Percentiles rank a stretch among this genome's conserved stretches.
phyloP scores from a whole-genome alignment of 2,113 vertebrate species.

The Stercorarius parasiticus region DNA sequence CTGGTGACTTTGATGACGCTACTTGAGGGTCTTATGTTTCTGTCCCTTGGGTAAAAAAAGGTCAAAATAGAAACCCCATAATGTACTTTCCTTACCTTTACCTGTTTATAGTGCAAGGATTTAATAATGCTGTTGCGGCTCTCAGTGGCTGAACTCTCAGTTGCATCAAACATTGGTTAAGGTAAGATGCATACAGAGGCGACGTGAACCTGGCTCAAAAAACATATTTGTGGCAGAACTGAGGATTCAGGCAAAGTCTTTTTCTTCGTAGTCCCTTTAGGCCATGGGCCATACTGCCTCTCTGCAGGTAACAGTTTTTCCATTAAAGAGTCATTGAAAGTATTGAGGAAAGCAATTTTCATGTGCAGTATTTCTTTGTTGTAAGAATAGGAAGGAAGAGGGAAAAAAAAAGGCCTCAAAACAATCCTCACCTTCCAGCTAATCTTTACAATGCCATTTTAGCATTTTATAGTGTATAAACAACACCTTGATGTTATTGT shows the following conservation, averaged over 20 bases:
- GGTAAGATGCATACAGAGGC: background rate
- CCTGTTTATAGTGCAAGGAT: background rate
- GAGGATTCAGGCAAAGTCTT: background rate
- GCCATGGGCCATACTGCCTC: background rate
- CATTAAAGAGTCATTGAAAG: background rate
- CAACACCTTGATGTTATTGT: conserved; percentile 58
- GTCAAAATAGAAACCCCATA: background rate
- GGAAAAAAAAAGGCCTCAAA: background rate
- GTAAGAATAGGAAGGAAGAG: background rate
- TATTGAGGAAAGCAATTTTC: background rate
- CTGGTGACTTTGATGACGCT: background rate
- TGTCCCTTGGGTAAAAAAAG: background rate
- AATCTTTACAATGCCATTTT: conserved; percentile 63
- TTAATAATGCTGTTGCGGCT: background rate
- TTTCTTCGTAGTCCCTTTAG: background rate
- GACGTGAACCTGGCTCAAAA: background rate
- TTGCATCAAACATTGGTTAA: background rate
- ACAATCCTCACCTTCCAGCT: conserved; percentile 8
- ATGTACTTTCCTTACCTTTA: background rate
- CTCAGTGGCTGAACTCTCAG: background rate
- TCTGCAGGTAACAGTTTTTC: background rate
- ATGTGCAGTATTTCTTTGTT: background rate
- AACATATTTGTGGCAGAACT: background rate
- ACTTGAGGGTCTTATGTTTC: background rate
- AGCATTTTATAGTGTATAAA: conserved; percentile 60